These are phyloP conservation scores for Origma solitaria DNA, from an alignment of 2,113 vertebrate species.

Conservation along the genomic window DNA sequence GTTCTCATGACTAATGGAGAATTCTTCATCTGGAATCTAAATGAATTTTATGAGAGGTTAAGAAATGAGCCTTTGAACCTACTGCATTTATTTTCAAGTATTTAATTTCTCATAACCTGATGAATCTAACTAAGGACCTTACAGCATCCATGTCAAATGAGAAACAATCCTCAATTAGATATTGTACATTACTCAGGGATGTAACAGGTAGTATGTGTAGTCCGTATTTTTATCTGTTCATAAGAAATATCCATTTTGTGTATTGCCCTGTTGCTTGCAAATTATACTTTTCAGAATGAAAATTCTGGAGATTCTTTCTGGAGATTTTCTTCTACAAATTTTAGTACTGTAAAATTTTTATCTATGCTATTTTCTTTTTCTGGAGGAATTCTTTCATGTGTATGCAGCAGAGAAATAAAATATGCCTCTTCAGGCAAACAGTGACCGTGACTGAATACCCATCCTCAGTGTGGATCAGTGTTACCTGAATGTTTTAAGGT, in stretches of 20 bases:
- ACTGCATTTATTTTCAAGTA: neutral
- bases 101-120: neutral
- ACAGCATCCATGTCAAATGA: neutral
- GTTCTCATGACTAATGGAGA: constrained; percentile 18
- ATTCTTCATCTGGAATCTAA: neutral
- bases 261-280: neutral
- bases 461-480: neutral
- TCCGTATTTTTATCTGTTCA: neutral
- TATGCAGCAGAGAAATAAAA: neutral
- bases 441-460: neutral
- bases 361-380: neutral
- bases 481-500: neutral
- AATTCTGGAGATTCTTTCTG: neutral
- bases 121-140: neutral
- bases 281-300: neutral
- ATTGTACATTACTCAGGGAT: neutral
- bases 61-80: neutral
- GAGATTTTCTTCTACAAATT: neutral
- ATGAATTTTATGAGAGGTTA: neutral
- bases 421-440: neutral
- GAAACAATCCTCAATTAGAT: neutral
- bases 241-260: neutral
- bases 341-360: neutral
- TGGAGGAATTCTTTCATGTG: neutral
- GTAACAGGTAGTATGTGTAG: neutral